Percentiles rank a stretch among this genome's conserved stretches.
Conservation (phyloP, 2,888 invertebrate species). For the Chironomus tentans region DNA sequence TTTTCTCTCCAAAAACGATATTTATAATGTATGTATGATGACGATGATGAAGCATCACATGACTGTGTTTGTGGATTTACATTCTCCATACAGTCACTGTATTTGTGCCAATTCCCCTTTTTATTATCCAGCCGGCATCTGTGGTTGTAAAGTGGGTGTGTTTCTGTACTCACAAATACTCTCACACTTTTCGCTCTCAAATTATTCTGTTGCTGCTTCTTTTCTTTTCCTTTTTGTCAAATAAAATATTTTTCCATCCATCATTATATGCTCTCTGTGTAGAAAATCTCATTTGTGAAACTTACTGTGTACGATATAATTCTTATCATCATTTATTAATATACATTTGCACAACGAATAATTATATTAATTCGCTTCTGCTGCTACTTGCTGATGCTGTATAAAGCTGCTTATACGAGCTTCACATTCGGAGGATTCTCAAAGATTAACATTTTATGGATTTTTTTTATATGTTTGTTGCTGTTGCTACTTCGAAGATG, state of each 20-base stretch:
- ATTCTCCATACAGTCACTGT: background rate
- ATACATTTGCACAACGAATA: conserved; percentile 15
- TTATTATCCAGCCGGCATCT: background rate
- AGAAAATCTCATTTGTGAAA: background rate
- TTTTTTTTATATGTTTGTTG: too few species aligned
- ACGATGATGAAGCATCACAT: background rate
- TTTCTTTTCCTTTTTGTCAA: background rate
- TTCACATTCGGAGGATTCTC: too few species aligned
- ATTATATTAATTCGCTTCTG: background rate
- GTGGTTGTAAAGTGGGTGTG: background rate
- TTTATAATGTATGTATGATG: conserved; percentile 21
- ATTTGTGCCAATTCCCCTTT: background rate
- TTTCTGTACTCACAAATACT: background rate
- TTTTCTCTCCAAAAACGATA: conserved; percentile 6
- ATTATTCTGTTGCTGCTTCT: background rate
- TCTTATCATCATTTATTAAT: conserved; percentile 26
- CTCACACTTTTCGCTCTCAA: background rate
- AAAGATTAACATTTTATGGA: too few species aligned
- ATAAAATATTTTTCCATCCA: conserved; percentile 8
- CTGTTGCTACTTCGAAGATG: background rate
- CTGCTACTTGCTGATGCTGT: background rate
- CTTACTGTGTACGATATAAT: background rate
- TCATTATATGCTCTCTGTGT: conserved; percentile 1
- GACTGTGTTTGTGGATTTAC: conserved; percentile 11
- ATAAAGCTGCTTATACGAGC: background rate